Evolutionary conservation across 2,113 vertebrate genomes (phyloP), one percentile per base, ranked within the genome.

Genomic region (Cyphotilapia sp.): DNA sequence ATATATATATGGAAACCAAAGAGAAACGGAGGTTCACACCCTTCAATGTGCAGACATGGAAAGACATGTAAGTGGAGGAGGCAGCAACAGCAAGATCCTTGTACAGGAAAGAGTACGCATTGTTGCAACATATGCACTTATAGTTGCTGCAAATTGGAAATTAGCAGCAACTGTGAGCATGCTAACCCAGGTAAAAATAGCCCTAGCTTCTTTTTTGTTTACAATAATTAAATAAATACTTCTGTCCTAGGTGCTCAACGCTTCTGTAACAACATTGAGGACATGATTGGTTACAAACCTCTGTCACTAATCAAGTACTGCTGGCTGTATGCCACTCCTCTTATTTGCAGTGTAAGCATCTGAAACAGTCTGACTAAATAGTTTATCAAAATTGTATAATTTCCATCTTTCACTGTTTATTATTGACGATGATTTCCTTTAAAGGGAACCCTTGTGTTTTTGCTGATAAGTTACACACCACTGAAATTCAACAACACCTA

Each of bases 201-300:
- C 69, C 40, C 22, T 47, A 47, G 40, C 5, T 29, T 76, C 12
- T 42, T 42, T 8, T 42, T 71, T 22, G 2, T 71, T 42, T 71
- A 66, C 31, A 66, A 35, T 66, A 35, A 66, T 66, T 63, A 66
- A 66, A 66, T 66, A 66, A 35, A 9, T 56, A 2, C 85, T 11
- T 87, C 19, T 86, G 24, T 81, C 29, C 5, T 24, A 96, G 96
- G 96, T 85, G 95, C 95, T 66, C 93, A 93, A 1, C 96, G 95
- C 31, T 95, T 96, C 82, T 92, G 59, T 83, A 86, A 93, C 66
- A 96, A 96, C 93, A 96, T 96, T 45, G 81, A 96, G 47, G 95
- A 96, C 88, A 96, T 96, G 96, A 96, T 96, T 38, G 96, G 96
- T 6, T 96, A 96, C 85, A 93, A 86, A 85, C 96, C 96, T 49